Base-by-base conservation (phyloP, 2,797 vertebrate species). In the Masticophis lateralis region DNA sequence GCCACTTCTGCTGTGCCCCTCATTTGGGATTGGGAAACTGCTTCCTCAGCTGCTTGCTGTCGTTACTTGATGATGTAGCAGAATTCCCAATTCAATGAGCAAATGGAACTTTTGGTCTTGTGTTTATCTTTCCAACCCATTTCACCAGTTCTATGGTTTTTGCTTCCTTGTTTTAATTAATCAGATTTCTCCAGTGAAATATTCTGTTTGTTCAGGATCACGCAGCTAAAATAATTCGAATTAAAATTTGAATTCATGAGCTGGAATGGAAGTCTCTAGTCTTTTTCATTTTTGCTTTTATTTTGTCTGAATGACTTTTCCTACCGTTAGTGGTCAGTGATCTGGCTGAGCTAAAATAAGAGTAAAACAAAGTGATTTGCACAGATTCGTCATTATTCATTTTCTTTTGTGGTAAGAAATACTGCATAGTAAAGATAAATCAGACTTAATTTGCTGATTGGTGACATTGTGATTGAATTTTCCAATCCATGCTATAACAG, bases 381-480 rank as follows among this genome's bases (percentile, higher is more conserved):
- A 27, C 43, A 22, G 10, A 56, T 56, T 32, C 11, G 9, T 37
- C 37, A 28, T n/a, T 94, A 79, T 60, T 94, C 56, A 95, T 94
- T 89, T 90, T 89, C 90, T 91, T 93, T 32, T 28, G 60, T 93
- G 92, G 56, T 93, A 57, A 59, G 83, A 69, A 89, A 69, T 69
- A 86, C 87, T 60, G 4, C 10, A 0, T 0, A 88, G 28, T 56
- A 9, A 28, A 92, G 92, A 5, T 1, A 90, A 93, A 5, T 6
- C 74, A 74, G 16, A 92, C 93, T 90, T 94, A 83, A 20, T 60
- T 47, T 86, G n/a, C 90, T 94, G 96, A 94, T 90, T 92, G 93
- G 89, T 87, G 51, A 60, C 74, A 14, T 1, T 90, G 86, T 90
- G 87, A 69, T n/a, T 27, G 47, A 94, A 86, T 60, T 91, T 95